Evolutionary conservation across 1,140 invertebrate genomes (phyloP).

Genomic region (Episyrphus balteatus): DNA sequence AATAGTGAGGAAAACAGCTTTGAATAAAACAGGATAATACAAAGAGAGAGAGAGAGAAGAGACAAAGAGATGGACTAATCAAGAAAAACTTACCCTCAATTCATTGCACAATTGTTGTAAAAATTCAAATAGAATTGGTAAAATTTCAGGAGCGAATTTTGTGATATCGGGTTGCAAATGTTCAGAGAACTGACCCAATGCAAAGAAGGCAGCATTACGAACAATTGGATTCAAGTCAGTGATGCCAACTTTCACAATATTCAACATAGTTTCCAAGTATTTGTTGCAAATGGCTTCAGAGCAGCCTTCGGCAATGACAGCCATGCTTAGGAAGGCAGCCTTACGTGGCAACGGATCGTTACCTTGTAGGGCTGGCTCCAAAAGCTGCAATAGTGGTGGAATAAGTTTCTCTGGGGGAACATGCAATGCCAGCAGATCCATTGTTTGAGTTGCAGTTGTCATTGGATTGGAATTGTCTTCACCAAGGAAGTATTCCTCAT

Average conservation of each 20-base stretch:
- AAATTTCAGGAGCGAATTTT: conserved; percentile 54
- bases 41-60: not conserved
- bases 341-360: conserved; percentile 48
- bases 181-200: conserved; percentile 72
- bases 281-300: conserved; percentile 61
- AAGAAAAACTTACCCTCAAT: conserved; percentile 35
- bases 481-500: conserved; percentile 50
- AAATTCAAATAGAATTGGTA: conserved; percentile 65
- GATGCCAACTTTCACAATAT: conserved; percentile 60
- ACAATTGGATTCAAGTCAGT: conserved; percentile 46
- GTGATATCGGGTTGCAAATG: conserved; percentile 65
- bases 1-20: not conserved
- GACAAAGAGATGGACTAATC: not conserved
- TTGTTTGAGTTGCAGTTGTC: conserved; percentile 57
- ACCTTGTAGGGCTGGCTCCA: conserved; percentile 50
- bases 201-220: conserved; percentile 65
- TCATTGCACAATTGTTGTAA: conserved; percentile 47
- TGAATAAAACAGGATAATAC: not conserved
- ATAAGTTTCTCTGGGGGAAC: conserved; percentile 67
- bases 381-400: conserved; percentile 49
- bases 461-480: conserved; percentile 50
- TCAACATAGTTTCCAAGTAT: conserved; percentile 57
- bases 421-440: conserved; percentile 65
- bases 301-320: conserved; percentile 70
- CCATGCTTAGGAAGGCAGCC: conserved; percentile 61